These are phyloP conservation scores for Aphelocoma californica DNA, from an alignment of 2,797 vertebrate genomes.

Conservation along the genomic window DNA sequence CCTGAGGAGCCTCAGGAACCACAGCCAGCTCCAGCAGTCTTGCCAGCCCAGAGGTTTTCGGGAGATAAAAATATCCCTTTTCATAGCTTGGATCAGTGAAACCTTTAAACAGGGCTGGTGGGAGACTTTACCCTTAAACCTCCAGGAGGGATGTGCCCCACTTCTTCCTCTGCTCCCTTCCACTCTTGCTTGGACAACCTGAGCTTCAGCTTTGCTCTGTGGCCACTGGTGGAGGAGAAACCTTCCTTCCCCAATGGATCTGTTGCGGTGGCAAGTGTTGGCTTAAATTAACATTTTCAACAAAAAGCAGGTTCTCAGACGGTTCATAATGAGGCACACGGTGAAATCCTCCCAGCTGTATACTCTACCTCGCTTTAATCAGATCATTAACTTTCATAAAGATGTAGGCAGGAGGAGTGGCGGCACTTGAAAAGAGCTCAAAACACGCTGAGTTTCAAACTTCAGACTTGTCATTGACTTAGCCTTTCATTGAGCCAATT, in stretches of 20 bases:
- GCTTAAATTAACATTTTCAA: neutral
- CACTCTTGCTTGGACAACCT: neutral
- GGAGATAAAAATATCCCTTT: neutral
- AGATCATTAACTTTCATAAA: slow-evolving; percentile 62
- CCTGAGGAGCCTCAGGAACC: neutral
- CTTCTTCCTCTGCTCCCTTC: neutral
- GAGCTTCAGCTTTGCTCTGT: neutral
- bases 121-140: neutral
- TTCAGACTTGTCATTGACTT: slow-evolving; percentile 66
- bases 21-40: neutral
- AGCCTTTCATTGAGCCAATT: slow-evolving; percentile 62
- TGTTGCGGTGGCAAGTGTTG: neutral
- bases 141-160: neutral
- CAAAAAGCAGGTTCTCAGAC: neutral
- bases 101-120: neutral
- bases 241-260: neutral
- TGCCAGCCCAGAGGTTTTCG: accelerated
- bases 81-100: neutral
- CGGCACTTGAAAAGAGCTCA: slow-evolving; percentile 62
- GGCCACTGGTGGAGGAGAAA: neutral
- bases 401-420: slow-evolving; percentile 63
- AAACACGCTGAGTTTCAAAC: slow-evolving; percentile 56
- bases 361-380: slow-evolving; percentile 26
- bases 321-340: neutral
- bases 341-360: slow-evolving; percentile 33